Evolutionary conservation across 1,140 invertebrate species (phyloP).

Genomic region (Drosophila parvula): DNA sequence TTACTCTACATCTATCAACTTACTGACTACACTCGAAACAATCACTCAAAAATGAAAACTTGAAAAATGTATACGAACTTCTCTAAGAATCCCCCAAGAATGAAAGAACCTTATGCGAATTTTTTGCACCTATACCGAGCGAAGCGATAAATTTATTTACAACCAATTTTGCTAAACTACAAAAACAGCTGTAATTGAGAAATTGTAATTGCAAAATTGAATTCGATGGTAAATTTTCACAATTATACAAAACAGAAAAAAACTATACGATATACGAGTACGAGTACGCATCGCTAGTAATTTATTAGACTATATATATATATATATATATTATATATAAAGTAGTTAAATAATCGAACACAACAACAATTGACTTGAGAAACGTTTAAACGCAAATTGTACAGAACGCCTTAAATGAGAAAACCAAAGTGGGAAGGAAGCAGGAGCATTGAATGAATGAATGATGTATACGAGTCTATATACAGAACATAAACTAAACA

Average conservation of each 20-base stretch:
- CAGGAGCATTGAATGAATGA: conserved; percentile 56
- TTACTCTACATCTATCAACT: conserved; percentile 36
- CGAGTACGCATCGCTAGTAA: conserved; percentile 76
- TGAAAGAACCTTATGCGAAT: conserved; percentile 60
- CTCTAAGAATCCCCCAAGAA: conserved; percentile 68
- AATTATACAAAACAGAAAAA: conserved; percentile 57
- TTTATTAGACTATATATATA: conserved; percentile 68
- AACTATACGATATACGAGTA: conserved; percentile 68
- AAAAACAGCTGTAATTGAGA: conserved; percentile 33
- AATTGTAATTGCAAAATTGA: conserved; percentile 29
- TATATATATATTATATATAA: conserved; percentile 52
- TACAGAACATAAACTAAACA: conserved; percentile 68
- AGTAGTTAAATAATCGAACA: conserved; percentile 76
- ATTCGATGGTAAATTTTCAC: conserved; percentile 60
- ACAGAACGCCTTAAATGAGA: conserved; percentile 80
- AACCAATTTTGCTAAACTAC: conserved; percentile 55
- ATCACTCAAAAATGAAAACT: conserved; percentile 51
- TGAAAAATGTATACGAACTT: conserved; percentile 80
- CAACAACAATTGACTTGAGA: conserved; percentile 72
- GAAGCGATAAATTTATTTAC: conserved; percentile 73
- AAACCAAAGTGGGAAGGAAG: conserved; percentile 39
- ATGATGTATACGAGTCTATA: conserved; percentile 77
- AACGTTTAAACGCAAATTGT: conserved; percentile 78
- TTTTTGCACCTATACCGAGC: conserved; percentile 65
- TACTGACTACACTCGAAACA: conserved; percentile 72